Evolutionary conservation across 1,140 invertebrate species (phyloP), one percentile per base, ranked within the genome.

Genomic region (Diabrotica virgifera): DNA sequence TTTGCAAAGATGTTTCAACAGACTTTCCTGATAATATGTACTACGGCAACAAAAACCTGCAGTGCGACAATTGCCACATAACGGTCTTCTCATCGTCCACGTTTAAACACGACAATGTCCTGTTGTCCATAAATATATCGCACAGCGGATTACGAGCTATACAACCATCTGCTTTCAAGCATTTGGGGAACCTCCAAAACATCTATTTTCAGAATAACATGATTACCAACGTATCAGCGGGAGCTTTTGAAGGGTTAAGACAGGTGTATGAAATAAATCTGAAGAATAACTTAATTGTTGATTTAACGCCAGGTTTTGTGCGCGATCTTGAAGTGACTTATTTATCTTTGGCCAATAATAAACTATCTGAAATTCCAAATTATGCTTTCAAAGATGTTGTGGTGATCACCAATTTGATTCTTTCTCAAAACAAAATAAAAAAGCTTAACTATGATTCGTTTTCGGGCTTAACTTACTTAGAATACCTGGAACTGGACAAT

Each of bases 251-350:
- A 0, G 74, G 74, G 2, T 57, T 77, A 8, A 62, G 59, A 9
- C 67, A 72, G 40, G 52, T 77, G 5, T 71, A 68, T 56, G 70
- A 76, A 56, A 40, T 78, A 7, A 62, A 75, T 65, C 64, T 78
- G 40, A 67, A 72, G 37, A 54, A 73, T 38, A 78, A 78, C 51
- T 36, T 68, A 7, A 57, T 78, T 0, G 46, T n/a, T 37, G 55
- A 67, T 35, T 52, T 77, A 36, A 61, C 57, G 6, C 65, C 59
- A 52, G 69, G 71, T 57, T 75, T 74, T 64, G 60, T 75, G 55
- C 66, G 67, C 24, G 73, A 68, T 12, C 53, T 74, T 2, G 66
- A 72, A 68, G 70, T 64, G 9, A 72, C 66, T 53, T 63, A 62
- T 5, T 51, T 78, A 3, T 63, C 58, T 37, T 36, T 78, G 12